These are phyloP conservation scores for Drosophila grimshawi DNA, from an alignment of 1,140 invertebrate genomes.

Conservation along the genomic window DNA sequence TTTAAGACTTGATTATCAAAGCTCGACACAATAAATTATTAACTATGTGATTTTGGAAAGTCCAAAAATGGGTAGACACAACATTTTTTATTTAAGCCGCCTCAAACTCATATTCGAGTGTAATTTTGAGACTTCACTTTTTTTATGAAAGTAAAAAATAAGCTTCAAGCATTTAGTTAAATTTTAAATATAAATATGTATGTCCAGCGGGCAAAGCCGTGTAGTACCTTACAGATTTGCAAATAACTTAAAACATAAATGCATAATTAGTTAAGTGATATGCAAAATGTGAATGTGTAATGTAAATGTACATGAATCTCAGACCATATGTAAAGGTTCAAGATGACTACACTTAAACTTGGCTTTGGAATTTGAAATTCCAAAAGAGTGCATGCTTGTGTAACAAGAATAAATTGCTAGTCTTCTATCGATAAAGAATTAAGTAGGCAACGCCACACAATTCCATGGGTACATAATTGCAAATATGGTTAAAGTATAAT, in stretches of 20 bases:
- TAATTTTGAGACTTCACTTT: no score
- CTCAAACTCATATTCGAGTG: background rate
- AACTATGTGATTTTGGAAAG: no score
- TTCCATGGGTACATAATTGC: no score
- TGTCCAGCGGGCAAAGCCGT: background rate
- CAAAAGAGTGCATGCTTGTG: no score
- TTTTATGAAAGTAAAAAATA: no score
- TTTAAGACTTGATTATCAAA: background rate
- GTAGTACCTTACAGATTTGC: background rate
- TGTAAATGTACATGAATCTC: background rate
- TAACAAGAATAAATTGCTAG: no score
- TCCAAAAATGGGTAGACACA: no score
- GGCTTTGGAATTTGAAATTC: background rate
- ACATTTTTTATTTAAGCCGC: background rate
- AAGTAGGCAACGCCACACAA: no score
- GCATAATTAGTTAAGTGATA: background rate
- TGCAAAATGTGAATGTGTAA: background rate
- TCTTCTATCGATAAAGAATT: no score
- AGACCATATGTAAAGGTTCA: no score
- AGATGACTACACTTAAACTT: background rate
- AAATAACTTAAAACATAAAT: background rate
- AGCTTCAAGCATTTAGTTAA: background rate
- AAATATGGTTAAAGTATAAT: no score
- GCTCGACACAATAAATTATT: background rate
- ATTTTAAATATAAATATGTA: background rate